A percentile compares a stretch with the other conserved stretches of the same genome.
Conservation (phyloP, 2,113 vertebrate genomes). For the Craseonycteris thonglongyai region DNA sequence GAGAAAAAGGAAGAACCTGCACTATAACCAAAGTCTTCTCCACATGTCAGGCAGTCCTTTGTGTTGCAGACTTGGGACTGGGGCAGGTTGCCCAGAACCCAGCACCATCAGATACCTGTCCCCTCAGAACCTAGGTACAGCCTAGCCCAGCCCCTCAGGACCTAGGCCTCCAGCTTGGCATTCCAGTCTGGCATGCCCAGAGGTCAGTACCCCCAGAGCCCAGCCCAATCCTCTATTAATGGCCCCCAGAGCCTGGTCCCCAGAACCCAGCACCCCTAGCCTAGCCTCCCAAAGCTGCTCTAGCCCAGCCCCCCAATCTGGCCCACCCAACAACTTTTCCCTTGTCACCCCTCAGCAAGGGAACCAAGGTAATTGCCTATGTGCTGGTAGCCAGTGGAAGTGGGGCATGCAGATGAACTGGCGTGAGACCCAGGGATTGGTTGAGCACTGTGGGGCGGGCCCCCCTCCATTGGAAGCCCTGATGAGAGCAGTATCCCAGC, state of each 20-base stretch:
- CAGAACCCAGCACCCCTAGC: neutral
- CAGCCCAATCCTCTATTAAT: too few relatives aligned
- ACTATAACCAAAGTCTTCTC: neutral
- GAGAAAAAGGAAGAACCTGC: neutral
- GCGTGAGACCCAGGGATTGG: neutral
- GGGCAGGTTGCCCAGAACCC: neutral
- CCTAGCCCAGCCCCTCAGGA: neutral
- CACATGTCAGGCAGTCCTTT: neutral
- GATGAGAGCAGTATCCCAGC: neutral
- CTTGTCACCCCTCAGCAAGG: neutral
- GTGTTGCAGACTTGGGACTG: neutral
- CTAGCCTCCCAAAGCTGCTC: neutral
- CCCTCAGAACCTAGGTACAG: neutral
- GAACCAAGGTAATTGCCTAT: neutral
- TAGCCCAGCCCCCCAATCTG: neutral
- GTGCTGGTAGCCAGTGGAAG: neutral
- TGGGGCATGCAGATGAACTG: neutral
- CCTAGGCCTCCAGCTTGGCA: neutral
- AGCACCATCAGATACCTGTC: neutral
- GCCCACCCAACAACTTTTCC: neutral
- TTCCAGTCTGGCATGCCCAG: neutral
- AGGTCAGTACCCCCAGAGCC: neutral
- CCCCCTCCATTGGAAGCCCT: neutral
- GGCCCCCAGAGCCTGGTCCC: neutral
- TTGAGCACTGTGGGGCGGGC: neutral